Base-by-base conservation (phyloP, 2,113 vertebrate genomes). In the Puntigrus tetrazona region DNA sequence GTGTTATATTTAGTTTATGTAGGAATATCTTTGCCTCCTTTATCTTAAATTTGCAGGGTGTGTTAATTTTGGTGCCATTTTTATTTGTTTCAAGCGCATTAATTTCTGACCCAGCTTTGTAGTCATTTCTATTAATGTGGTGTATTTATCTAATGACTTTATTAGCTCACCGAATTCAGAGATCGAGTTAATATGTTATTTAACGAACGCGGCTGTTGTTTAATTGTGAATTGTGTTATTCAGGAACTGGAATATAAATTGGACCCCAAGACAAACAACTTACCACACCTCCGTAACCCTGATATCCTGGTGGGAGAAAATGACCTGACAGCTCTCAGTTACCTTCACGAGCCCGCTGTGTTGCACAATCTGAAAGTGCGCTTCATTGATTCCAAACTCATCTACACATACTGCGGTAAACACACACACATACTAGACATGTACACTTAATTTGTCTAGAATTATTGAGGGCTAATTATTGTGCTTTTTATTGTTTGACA, bases 231-330 rank as follows among this genome's bases (percentile, higher is more conserved):
- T 7, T 85, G 14, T 0, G 18, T 31, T 57, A 16, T 90, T 38
- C 87, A 99, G 98, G 95, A 93, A 85, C 89, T 98, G 7, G 96
- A 98, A 80, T 96, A 97, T 55, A 91, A 90, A 82, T 91, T 99
- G 18, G 97, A 99, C 85, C 93, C 95, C 0, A 96, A 96, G 87
- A 97, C 94, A 0, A 97, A 96, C 92, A 97, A 97, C 78, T 93
- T 99, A 34, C 98, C 98, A 0, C 96, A 97, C 65, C 87, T 99
- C 88, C 93, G 98, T 83, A 99, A 99, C 92, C 98, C 98, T 0
- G 98, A 99, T 92, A 99, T 99, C 86, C 95, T 99, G 70, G 98
- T 99, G 27, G 98, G 98, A 3, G 98, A 99, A 88, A 99, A 99
- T 88, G 98, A 99, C 93, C 96, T 99, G 88, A 99, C 98, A 0